Evolutionary conservation across 2,113 vertebrate genomes (phyloP), one percentile per base, ranked within the genome.

Genomic region (Hypanus sabinus): DNA sequence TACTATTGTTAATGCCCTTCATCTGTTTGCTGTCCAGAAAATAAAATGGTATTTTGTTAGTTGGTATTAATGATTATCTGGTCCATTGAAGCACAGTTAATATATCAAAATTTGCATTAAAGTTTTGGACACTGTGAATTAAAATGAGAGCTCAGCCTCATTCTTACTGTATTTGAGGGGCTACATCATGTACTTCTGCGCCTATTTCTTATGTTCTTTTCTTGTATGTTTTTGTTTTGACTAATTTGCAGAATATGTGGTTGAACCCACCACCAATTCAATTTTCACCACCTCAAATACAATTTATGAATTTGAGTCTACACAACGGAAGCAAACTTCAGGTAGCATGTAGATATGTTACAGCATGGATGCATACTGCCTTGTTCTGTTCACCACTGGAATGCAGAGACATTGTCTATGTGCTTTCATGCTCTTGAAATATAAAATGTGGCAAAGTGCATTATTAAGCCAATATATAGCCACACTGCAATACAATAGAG

Each of bases 241-340:
- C 22, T 55, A 73, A 93, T 73, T 93, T 71, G 71, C 91, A 93
- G 91, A 55, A 73, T 38, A 20, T 93, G 91, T 24, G 68, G 38
- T 93, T 73, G 33, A 71, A 1, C 14, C 36, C 91, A 46, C 22
- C 70, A 9, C 1, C 68, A 46, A 46, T 73, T 46, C 91, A 93
- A 16, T 73, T 73, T 46, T 73, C 70, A 75, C 91, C 91, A 93
- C 91, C 30, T 93, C 91, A 93, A 93, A 70, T 27, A 46, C 36
- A 73, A 30, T 30, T 73, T 24, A 71, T 93, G 91, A 93, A 73
- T 55, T 75, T 55, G 65, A 93, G 73, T 46, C 91, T 55, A 12
- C 68, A 18, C 68, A 93, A 55, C 71, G 70, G 68, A 27, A 93
- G 36, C 68, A 71, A 68, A 55, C 46, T 93, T 93, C 91, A 93